A percentile compares a stretch with the other conserved stretches of the same genome.
Evolutionary conservation across 2,888 invertebrate species (phyloP).

Genomic region (Spilarctia lutea): DNA sequence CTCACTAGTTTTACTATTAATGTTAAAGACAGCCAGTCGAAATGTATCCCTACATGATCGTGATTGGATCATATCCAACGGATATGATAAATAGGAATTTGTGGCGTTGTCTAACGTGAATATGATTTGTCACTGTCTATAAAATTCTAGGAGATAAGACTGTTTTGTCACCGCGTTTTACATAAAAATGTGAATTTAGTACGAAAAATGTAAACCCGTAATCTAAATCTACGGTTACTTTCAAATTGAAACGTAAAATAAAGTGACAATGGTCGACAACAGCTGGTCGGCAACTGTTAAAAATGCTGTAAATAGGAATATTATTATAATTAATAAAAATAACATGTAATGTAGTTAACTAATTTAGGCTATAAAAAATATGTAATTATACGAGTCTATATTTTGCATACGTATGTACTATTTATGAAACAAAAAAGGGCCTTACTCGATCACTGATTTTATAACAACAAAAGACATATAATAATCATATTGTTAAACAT

Average conservation of each 20-base stretch:
- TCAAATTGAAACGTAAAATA: not conserved
- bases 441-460: slow-evolving; percentile 30
- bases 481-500: slow-evolving; percentile 18
- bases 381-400: slow-evolving; percentile 39
- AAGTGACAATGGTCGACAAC: not conserved
- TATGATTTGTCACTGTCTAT: not conserved
- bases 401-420: slow-evolving; percentile 49
- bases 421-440: slow-evolving; percentile 26
- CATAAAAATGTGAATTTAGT: not conserved
- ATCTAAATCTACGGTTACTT: not conserved
- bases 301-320: slow-evolving; percentile 58
- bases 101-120: slow-evolving; percentile 9
- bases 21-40: slow-evolving; percentile 39
- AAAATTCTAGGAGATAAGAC: not conserved
- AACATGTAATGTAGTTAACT: slow-evolving; percentile 56
- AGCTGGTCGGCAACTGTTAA: slow-evolving; percentile 35
- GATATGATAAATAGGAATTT: slow-evolving; percentile 1
- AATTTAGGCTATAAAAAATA: slow-evolving; percentile 54
- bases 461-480: slow-evolving; percentile 44
- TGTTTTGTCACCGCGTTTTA: not conserved
- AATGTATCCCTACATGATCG: slow-evolving; percentile 22
- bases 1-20: slow-evolving; percentile 73
- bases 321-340: slow-evolving; percentile 59
- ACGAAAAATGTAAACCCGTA: not conserved
- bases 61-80: slow-evolving; percentile 22